A percentile compares a stretch with the other conserved stretches of the same genome.
These are phyloP conservation scores for Phymanthus crucifer DNA, from an alignment of 92 coral and sea anemone species.

Conservation along the genomic window DNA sequence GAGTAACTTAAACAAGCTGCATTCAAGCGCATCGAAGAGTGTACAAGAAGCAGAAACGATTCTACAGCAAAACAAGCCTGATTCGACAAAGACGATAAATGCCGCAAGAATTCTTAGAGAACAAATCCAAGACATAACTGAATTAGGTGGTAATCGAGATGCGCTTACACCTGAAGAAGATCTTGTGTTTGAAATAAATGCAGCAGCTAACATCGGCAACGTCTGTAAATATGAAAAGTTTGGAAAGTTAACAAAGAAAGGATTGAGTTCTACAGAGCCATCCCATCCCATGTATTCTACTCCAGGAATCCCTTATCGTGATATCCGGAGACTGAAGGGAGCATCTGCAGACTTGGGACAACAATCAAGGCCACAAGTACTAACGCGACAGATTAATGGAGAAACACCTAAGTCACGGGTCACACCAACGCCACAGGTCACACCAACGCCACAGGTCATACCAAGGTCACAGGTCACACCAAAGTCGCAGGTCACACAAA, in stretches of 20 bases:
- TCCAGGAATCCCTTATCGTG: too few species aligned
- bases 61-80: conserved; percentile 35
- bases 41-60: conserved; percentile 67
- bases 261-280: too few species aligned
- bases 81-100: conserved; percentile 46
- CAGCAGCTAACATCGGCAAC: neutral
- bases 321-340: too few species aligned
- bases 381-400: too few species aligned
- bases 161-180: neutral
- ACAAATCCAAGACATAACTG: conserved; percentile 65
- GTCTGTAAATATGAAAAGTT: neutral
- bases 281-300: too few species aligned
- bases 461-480: too few species aligned
- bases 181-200: neutral
- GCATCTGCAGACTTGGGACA: too few species aligned
- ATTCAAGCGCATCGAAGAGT: conserved; percentile 51
- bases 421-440: too few species aligned
- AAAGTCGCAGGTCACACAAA: too few species aligned
- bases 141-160: conserved; percentile 33
- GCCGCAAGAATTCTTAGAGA: conserved; percentile 47
- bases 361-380: too few species aligned
- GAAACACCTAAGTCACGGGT: too few species aligned
- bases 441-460: too few species aligned
- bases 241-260: neutral
- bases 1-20: conserved; percentile 51